Evolutionary conservation across 2,888 invertebrate species (phyloP), one percentile per base, ranked within the genome.

Genomic region (Cecidostiba fungosa): DNA sequence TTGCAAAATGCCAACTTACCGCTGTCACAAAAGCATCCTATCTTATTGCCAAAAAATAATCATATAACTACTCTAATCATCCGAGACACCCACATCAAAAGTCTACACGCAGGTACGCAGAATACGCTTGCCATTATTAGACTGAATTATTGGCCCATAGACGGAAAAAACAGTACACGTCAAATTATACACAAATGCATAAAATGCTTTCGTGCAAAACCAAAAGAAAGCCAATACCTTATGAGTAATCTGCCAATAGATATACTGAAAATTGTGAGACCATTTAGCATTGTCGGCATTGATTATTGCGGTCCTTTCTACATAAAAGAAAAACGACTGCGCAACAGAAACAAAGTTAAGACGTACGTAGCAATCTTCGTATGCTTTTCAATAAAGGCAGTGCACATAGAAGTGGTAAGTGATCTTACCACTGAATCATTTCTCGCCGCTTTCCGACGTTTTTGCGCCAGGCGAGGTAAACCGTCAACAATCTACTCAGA

Each of bases 191-290:
- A 62, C 1, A 62, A 62, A 3, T 83, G 89, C 62, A 77, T 89
- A 5, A 59, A 1, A 14, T 89, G 89, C 82, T 87, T 85, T 78
- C 76, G n/a, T n/a, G n/a, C 10, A 88, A 89, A 19, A 86, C 89
- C n/a, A 73, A 16, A n/a, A 29, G 16, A 50, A 39, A 50, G 76
- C 14, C 19, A 80, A 4, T 88, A 89, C 62, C 12, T 88, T 12
- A 91, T 91, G 91, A 90, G 89, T n/a, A 79, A 89, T 70, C 85
- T 91, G 72, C 91, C 91, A 3, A 62, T 29, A 32, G 43, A 39
- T 10, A 72, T 89, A 12, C 73, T 87, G 32, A 84, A 73, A 12
- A 78, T 66, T 8, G 32, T 85, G 2, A 72, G 87, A 78, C 84
- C 87, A 23, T 89, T 90, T 85, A n/a, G 29, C 5, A 77, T 73